These are phyloP conservation scores for Dasypolia templi DNA, from an alignment of 2,888 invertebrate species.

Conservation along the genomic window DNA sequence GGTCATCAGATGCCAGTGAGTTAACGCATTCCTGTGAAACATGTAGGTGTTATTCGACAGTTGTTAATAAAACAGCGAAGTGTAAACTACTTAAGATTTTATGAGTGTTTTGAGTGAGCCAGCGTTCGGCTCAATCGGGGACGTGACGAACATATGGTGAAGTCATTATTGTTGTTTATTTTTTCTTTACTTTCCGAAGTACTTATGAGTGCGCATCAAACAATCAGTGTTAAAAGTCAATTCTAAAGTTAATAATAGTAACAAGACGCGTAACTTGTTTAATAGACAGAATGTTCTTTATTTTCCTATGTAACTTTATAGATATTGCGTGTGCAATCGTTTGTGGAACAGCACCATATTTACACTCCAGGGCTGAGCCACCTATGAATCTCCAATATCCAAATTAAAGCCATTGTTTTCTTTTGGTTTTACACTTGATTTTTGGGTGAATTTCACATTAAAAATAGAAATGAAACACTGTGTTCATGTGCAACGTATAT, in stretches of 20 bases:
- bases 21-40: constrained; percentile 87
- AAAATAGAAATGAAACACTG: constrained; percentile 61
- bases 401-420: too few species aligned
- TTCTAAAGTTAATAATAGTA: constrained; percentile 7
- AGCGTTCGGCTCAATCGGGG: constrained; percentile 24
- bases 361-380: too few species aligned
- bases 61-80: constrained; percentile 42
- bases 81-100: constrained; percentile 54
- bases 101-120: constrained; percentile 45
- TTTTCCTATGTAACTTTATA: not conserved
- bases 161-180: constrained; percentile 43
- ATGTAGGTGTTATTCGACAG: constrained; percentile 49
- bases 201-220: constrained; percentile 32
- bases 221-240: constrained; percentile 4
- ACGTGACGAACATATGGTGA: constrained; percentile 29
- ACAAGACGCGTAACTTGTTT: not conserved
- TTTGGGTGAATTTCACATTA: not conserved
- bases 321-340: too few species aligned
- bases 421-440: too few species aligned
- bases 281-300: not conserved
- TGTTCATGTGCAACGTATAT: constrained; percentile 69
- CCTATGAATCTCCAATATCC: too few species aligned
- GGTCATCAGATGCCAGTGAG: constrained; percentile 91
- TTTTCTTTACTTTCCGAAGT: constrained; percentile 19
- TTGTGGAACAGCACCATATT: too few species aligned